Evolutionary conservation across 2,113 vertebrate species (phyloP).

Genomic region (Sander lucioperca): DNA sequence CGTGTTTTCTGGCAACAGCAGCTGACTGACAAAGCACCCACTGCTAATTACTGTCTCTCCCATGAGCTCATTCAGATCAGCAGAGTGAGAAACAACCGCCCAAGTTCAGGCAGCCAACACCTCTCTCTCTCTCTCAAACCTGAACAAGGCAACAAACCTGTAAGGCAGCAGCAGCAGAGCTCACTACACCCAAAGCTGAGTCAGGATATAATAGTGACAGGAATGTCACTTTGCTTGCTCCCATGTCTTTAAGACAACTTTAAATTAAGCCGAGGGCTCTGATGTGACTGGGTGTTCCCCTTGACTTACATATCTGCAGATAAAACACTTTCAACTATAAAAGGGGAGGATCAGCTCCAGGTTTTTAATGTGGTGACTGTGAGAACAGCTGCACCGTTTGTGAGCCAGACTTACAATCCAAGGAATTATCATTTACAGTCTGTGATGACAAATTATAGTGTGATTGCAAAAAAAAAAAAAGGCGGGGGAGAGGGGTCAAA

Average conservation of each 20-base stretch:
- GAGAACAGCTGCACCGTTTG: conserved; percentile 25
- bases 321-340: conserved; percentile 4
- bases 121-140: conserved; percentile 37
- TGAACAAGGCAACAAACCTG: conserved; percentile 46
- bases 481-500: neutral
- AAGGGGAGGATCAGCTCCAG: neutral
- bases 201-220: conserved; percentile 65
- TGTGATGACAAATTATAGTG: conserved; percentile 3
- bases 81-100: conserved; percentile 2
- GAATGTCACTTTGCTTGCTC: conserved; percentile 82
- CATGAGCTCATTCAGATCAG: conserved; percentile 3
- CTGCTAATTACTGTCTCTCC: conserved; percentile 57
- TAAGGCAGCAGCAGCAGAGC: conserved; percentile 26
- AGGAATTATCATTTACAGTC: conserved; percentile 5
- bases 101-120: conserved; percentile 57
- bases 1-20: conserved; percentile 56
- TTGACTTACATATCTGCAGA: neutral
- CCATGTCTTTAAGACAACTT: conserved; percentile 17
- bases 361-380: conserved; percentile 4
- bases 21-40: conserved; percentile 31
- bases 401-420: conserved; percentile 1
- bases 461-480: neutral
- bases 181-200: conserved; percentile 69
- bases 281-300: conserved; percentile 26
- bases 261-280: conserved; percentile 17